Base-by-base conservation (phyloP, 2,888 invertebrate species). In the Sarcophaga variegata region DNA sequence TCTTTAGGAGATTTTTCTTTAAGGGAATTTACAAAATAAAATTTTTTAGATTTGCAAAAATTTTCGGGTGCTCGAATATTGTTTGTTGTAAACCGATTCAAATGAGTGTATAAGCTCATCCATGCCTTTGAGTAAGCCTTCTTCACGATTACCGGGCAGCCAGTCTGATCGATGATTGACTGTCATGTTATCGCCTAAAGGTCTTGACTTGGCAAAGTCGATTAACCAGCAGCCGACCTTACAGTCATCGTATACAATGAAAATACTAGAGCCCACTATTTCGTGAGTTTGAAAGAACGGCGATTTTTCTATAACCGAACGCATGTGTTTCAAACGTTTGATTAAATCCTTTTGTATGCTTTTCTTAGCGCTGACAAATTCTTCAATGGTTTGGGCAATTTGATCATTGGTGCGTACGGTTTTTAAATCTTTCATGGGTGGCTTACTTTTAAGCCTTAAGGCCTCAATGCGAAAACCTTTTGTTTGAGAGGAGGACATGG, bases 391-490 rank as follows among this genome's bases (percentile, higher is more conserved):
- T 79, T 95, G 94, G 22, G 95, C 93, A 14, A 98, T 96, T 91
- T 98, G 97, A 45, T 95, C 95, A 79, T 95, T 95, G 71, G 96
- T 96, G 90, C 97, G 96, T 49, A 98, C 96, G 90, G 96, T 97
- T 94, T 99, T 98, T 88, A 99, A 94, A 93, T 98, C 97, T 74
- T 97, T 98, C 27, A 97, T 96, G 0, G 98, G 97, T 0, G 96
- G 95, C 87, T 96, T 95, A 27, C 97, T 97, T 17, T 97, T 96
- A 90, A 97, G 95, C 93, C 98, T 98, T 93, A 99, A 96, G 3
- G 98, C 99, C 94, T 99, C 99, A 90, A 99, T 98, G 89, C 99
- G 95, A 93, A 99, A 99, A 4, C 99, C 99, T 91, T 98, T 96
- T 84, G 96, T 95, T 88, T 98, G 97, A 0, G 98, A 97, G 4